Base-by-base conservation (phyloP, 2,888 invertebrate genomes). In the Heliconius erato region DNA sequence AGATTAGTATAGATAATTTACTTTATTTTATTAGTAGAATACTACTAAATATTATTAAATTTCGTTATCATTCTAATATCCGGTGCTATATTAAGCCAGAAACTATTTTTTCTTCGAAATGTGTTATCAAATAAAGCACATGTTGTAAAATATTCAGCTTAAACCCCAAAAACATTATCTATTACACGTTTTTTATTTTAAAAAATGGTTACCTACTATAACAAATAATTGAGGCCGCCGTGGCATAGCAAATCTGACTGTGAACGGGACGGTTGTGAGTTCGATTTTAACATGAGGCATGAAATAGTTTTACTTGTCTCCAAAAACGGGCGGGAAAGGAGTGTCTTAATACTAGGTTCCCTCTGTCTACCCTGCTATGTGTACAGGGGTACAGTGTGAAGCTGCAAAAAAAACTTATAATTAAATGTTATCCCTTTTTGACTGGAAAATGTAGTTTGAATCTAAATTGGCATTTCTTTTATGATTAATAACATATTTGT, bases 91-190 rank as follows among this genome's bases (percentile, higher is more conserved):
- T 44, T 44, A 28, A 28, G 44, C 0, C 26, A 72, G 19, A 26
- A 40, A 54, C 6, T 16, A 11, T 26, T 16, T n/a, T 72, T 72
- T 72, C 16, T 49, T 72, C 7, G 26, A 49, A 49, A 49, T 44
- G 19, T 44, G 49, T 72, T 72, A 72, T 72, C 72, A 49, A 72
- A n/a, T 72, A 44, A 67, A 16, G 44, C 72, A 72, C n/a, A 72
- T 14, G 72, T 44, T 44, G 19, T 44, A 72, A 72, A 26, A 16
- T 44, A 72, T 72, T 49, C 72, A 44, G 26, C 26, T n/a, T 16
- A 44, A 72, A 72, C 16, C n/a, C n/a, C 6, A 16, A 72, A 49
- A 72, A 26, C 16, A 71, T 72, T 72, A 72, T 72, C 44, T 72
- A 14, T 49, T 54, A 44, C 65, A 65, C 4, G 65, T 65, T 26